Evolutionary conservation across 2,113 vertebrate species (phyloP).

Genomic region (Abramis brama): DNA sequence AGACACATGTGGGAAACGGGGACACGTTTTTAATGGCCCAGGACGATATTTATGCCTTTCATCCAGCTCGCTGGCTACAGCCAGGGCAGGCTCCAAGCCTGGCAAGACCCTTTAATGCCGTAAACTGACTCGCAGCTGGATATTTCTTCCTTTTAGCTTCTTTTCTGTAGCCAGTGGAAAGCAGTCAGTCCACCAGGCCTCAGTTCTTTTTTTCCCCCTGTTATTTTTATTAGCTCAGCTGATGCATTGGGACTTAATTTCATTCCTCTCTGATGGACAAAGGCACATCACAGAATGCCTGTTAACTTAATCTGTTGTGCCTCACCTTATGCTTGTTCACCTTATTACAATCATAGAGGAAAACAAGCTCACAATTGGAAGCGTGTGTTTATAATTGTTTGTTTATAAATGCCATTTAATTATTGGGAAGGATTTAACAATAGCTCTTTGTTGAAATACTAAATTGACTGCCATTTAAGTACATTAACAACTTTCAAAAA

Average conservation of each 20-base stretch:
- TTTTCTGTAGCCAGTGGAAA: constrained; percentile 55
- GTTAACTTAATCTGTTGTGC: constrained; percentile 59
- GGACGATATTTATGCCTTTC: constrained; percentile 65
- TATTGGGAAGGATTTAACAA: constrained; percentile 6
- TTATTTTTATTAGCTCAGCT: constrained; percentile 74
- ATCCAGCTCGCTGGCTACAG: constrained; percentile 58
- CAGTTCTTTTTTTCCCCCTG: constrained; percentile 58
- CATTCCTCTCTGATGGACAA: constrained; percentile 62
- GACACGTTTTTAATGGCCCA: constrained; percentile 56
- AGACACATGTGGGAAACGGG: constrained; percentile 49
- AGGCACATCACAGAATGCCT: constrained; percentile 58
- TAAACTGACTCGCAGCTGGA: constrained; percentile 64
- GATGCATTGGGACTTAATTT: constrained; percentile 68
- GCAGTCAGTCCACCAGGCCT: constrained; percentile 58
- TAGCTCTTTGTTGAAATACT: constrained; percentile 7
- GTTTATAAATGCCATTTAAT: background rate
- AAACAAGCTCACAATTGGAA: background rate
- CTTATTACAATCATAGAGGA: background rate
- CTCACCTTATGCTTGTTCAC: constrained; percentile 13
- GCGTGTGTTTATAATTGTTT: background rate
- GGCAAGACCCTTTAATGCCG: constrained; percentile 56
- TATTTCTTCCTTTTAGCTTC: constrained; percentile 53
- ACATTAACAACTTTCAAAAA: background rate
- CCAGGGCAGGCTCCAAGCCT: constrained; percentile 55
- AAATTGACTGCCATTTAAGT: background rate